Percentiles rank a stretch among this genome's conserved stretches.
phyloP scores from a whole-genome alignment of 2,113 vertebrate species.

The Brevimyrus niger region DNA sequence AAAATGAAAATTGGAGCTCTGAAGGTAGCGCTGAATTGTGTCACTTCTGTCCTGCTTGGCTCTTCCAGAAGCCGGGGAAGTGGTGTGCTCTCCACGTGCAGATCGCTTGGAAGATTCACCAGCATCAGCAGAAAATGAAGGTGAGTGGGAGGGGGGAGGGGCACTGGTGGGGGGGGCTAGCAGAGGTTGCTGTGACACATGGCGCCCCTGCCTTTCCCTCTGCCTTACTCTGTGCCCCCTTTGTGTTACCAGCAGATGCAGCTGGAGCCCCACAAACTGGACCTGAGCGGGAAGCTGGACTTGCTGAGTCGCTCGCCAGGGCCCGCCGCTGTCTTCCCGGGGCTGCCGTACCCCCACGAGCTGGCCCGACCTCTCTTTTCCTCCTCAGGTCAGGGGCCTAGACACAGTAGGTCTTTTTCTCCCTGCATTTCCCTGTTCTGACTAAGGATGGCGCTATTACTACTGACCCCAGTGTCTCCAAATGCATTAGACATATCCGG shows the following conservation, averaged over 20 bases:
- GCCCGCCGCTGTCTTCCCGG: slow-evolving; percentile 63
- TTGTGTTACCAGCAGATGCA: slow-evolving; percentile 59
- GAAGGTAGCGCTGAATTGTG: background rate
- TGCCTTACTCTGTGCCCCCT: background rate
- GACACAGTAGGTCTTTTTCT: background rate
- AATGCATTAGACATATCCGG: background rate
- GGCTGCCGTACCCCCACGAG: slow-evolving; percentile 67
- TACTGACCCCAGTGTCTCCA: background rate
- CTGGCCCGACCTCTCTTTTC: slow-evolving; percentile 70
- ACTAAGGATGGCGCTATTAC: background rate
- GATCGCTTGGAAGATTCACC: slow-evolving; percentile 77
- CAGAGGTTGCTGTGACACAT: background rate
- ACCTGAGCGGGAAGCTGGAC: slow-evolving; percentile 70
- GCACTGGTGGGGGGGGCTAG: background rate
- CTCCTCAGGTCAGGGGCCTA: slow-evolving; percentile 53
- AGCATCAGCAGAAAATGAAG: slow-evolving; percentile 77
- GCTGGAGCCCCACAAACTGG: slow-evolving; percentile 73
- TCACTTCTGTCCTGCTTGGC: background rate
- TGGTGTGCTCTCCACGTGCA: slow-evolving; percentile 77
- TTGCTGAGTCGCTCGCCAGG: slow-evolving; percentile 64
- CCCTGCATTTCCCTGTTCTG: background rate
- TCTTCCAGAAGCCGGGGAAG: slow-evolving; percentile 69
- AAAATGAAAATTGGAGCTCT: background rate
- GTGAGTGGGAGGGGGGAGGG: slow-evolving; percentile 42
- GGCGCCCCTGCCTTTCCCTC: background rate